Evolutionary conservation across 1,140 invertebrate genomes (phyloP).

Genomic region (Papilio machaon): DNA sequence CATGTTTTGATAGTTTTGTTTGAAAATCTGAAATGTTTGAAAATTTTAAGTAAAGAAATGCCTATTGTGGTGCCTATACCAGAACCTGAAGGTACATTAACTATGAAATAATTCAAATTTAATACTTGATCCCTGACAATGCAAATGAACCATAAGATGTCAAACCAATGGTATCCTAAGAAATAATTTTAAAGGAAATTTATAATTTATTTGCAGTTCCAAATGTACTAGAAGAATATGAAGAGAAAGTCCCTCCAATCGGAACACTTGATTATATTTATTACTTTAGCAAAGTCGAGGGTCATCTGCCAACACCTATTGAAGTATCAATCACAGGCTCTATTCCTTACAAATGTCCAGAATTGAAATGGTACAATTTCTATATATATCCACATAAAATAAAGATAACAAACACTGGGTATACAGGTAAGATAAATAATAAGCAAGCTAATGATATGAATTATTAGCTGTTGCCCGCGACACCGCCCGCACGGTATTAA

Average conservation of each 20-base stretch:
- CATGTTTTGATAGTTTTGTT: neutral
- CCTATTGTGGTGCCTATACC: neutral
- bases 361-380: slow-evolving; percentile 82
- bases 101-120: too few species aligned
- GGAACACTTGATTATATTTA: slow-evolving; percentile 65
- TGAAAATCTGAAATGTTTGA: neutral
- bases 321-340: slow-evolving; percentile 81
- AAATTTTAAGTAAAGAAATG: slow-evolving; percentile 18
- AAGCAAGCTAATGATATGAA: neutral
- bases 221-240: neutral
- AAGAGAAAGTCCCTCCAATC: slow-evolving; percentile 56
- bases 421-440: slow-evolving; percentile 78
- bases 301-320: slow-evolving; percentile 80
- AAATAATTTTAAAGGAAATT: neutral
- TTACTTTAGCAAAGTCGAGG: slow-evolving; percentile 60
- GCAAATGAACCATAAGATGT: too few species aligned
- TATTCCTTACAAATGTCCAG: slow-evolving; percentile 71
- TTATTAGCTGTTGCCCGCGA: too few species aligned
- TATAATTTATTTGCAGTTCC: neutral
- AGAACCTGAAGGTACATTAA: neutral
- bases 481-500: too few species aligned
- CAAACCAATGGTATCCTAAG: too few species aligned
- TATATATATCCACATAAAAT: slow-evolving; percentile 83
- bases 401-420: slow-evolving; percentile 84
- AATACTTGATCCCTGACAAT: too few species aligned